Conservation (phyloP, 2,888 invertebrate genomes). For the Druceiella hillmani region DNA sequence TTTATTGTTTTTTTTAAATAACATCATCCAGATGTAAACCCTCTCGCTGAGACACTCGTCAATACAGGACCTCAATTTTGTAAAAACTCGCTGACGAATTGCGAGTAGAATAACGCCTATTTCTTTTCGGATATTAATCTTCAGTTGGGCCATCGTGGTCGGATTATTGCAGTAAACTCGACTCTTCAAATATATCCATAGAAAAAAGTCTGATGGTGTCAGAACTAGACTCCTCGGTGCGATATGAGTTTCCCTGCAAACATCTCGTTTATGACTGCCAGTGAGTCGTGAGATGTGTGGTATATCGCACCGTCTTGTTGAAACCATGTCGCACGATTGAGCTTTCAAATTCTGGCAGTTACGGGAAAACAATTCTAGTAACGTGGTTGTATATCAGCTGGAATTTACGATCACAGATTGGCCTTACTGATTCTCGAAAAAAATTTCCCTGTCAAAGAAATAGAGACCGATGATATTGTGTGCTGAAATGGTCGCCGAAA, state of each 20-base stretch:
- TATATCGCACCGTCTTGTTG: too few species aligned
- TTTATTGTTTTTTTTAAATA: neutral
- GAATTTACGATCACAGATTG: neutral
- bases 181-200: neutral
- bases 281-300: too few species aligned
- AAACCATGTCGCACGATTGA: too few species aligned
- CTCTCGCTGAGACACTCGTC: neutral
- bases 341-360: too few species aligned
- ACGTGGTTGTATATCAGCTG: neutral
- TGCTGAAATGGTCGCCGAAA: too few species aligned
- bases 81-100: neutral
- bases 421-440: neutral
- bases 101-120: neutral
- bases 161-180: conserved; percentile 1
- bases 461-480: too few species aligned
- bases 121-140: neutral
- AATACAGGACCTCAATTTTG: neutral
- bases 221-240: neutral
- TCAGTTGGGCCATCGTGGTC: neutral
- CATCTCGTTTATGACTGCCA: neutral
- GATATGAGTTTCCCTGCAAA: neutral
- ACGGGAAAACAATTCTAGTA: neutral
- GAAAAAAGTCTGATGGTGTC: neutral
- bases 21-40: neutral
- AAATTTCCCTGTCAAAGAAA: neutral